Evolutionary conservation across 2,113 vertebrate genomes (phyloP), one percentile per base, ranked within the genome.

Genomic region (Chascanopsetta lugubris): DNA sequence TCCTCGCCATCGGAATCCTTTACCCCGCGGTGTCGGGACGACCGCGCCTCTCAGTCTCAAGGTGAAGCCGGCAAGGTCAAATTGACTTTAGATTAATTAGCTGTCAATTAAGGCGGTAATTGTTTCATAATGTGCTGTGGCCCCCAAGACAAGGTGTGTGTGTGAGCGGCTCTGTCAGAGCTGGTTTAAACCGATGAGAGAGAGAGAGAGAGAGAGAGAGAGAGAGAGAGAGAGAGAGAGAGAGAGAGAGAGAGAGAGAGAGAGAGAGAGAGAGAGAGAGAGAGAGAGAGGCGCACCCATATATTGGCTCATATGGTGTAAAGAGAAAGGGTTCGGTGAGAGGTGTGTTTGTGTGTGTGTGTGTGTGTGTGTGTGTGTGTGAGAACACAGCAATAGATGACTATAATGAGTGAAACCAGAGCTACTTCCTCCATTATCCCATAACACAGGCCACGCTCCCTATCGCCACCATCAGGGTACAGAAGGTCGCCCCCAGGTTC

Each of bases 81-180:
- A 92, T 91, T 92, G 91, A 92, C 91, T 92, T 92, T 91, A 90
- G 88, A 89, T 90, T 88, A 92, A 93, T 92, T 91, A 92, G 88
- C 85, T 92, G 89, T 92, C 91, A 91, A 92, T 93, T 92, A 91
- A 77, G 72, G 62, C 48, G 78, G 82, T 91, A 91, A 93, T 92
- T 91, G 90, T 92, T 91, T 90, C 75, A 84, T 89, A 88, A 90
- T 90, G 88, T 75, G 74, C 58, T 61, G 61, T 61, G 62, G n/a
- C 90, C 84, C 87, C 64, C 9, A 70, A 68, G 91, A 87, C 75
- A 76, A 80, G 83, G 79, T 86, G 82, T 79, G 78, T 86, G 87
- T 80, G 82, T 80, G 80, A 2, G 20, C 49, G 72, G 64, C 63
- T 27, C 85, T 89, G 91, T 89, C 90, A 88, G 88, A 76, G 77